phyloP scores from a whole-genome alignment of 2,113 vertebrate genomes.

The Limanda limanda region DNA sequence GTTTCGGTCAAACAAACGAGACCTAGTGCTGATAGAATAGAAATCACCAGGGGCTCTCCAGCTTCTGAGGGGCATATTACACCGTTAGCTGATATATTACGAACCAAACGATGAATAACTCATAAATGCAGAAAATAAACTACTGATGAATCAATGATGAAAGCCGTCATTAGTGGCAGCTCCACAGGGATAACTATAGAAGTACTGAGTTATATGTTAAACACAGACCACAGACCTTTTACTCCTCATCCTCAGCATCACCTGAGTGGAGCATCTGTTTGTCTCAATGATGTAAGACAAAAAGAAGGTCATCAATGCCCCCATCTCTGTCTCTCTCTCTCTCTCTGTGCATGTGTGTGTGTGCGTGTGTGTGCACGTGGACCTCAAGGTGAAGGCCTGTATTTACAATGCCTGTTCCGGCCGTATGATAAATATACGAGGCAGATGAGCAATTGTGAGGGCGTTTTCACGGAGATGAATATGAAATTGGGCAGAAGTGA shows the following conservation, averaged over 20 bases:
- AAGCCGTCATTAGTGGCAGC: background rate
- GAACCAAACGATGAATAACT: background rate
- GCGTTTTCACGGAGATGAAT: slow-evolving; percentile 8
- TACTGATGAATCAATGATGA: background rate
- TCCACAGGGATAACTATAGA: background rate
- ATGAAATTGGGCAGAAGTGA: slow-evolving; percentile 34
- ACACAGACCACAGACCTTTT: background rate
- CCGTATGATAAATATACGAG: slow-evolving; percentile 49
- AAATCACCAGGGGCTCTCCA: background rate
- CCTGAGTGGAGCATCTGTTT: slow-evolving; percentile 16
- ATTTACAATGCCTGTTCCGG: slow-evolving; percentile 39
- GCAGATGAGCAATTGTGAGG: slow-evolving; percentile 11
- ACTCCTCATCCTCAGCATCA: slow-evolving; percentile 13
- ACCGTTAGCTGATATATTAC: background rate
- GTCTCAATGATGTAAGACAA: slow-evolving; percentile 52
- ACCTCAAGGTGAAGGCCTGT: slow-evolving; percentile 65
- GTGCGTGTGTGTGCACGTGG: background rate
- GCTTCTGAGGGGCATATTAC: background rate
- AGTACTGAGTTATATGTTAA: background rate
- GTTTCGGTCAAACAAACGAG: background rate
- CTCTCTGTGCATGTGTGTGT: background rate
- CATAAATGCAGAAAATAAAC: background rate
- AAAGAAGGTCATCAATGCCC: slow-evolving; percentile 58
- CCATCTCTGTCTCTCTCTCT: slow-evolving; percentile 23
- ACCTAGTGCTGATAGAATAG: background rate